phyloP scores from a whole-genome alignment of 2,888 invertebrate genomes.

The Amiota communis region DNA sequence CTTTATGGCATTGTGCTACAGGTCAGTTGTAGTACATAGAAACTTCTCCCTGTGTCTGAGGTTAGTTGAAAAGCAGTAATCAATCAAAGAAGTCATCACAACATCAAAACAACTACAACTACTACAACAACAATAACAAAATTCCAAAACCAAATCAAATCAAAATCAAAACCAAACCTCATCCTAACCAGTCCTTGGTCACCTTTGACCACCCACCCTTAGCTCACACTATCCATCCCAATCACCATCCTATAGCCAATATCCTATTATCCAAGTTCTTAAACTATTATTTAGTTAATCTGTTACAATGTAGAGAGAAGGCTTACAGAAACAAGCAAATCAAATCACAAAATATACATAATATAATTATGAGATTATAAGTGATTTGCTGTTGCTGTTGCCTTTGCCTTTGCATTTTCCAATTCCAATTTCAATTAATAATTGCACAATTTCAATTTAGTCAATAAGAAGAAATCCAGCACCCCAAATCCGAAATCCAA shows the following conservation, averaged over 20 bases:
- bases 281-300: not conserved
- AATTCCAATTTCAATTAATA: too few relatives aligned
- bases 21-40: slow-evolving; percentile 99
- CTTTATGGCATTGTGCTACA: slow-evolving; percentile 99
- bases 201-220: too few relatives aligned
- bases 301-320: too few relatives aligned
- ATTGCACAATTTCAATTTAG: not conserved
- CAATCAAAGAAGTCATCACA: slow-evolving; percentile 52
- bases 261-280: not conserved
- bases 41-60: slow-evolving; percentile 98
- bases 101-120: slow-evolving; percentile 43
- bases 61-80: slow-evolving; percentile 93
- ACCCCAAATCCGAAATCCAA: too few relatives aligned
- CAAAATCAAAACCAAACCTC: slow-evolving; percentile 36
- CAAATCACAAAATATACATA: too few relatives aligned
- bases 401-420: not conserved
- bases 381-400: too few relatives aligned
- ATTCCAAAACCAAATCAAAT: slow-evolving; percentile 35
- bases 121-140: slow-evolving; percentile 47
- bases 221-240: not conserved
- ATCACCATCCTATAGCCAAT: not conserved
- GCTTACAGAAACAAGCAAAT: too few relatives aligned
- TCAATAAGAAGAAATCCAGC: too few relatives aligned
- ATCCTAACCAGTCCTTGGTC: too few relatives aligned
- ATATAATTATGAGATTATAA: too few relatives aligned